Evolutionary conservation across 2,113 vertebrate species (phyloP), one percentile per base, ranked within the genome.

Genomic region (Chinchilla lanigera): DNA sequence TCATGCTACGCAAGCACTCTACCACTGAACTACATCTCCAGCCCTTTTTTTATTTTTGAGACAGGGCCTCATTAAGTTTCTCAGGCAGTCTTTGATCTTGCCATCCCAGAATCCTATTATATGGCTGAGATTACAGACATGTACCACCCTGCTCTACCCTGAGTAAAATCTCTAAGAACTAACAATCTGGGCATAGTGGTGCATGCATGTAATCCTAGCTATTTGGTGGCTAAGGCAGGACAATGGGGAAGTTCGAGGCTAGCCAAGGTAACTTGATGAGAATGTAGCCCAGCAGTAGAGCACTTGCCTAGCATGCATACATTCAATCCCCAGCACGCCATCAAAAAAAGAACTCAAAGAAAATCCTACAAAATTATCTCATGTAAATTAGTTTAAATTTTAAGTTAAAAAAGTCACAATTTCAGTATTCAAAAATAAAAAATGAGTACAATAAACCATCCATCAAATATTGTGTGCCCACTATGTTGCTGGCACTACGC

Each of bases 381-480:
- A 92, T 52, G 83, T 83, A 60, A 94, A 20, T 30, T 47, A 77
- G 41, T 75, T 77, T 84, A 88, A 54, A 83, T 63, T 63, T 90
- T 81, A 81, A 81, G 54, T 54, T 94, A 86, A 6, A 81, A 73
- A 90, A 14, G 56, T 65, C 19, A 83, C 26, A 13, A 61, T 54
- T 92, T 92, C n/a, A 92, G 28, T 52, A 89, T 69, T 67, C 28
- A 92, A 94, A 82, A 86, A 61, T 67, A 94, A 82, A 50, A 65
- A 93, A 71, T 77, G 33, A 41, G 0, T 20, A 67, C 30, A 91
- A 67, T n/a, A 30, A 96, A 69, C 14, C 41, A 82, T 50, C 50
- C 19, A 60, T 58, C 58, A 85, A 78, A 89, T 50, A 84, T 2
- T 84, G 56, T 69, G 19, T 56, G 14, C 56, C 52, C 58, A 80